Evolutionary conservation across 2,888 invertebrate species (phyloP).

Genomic region (Epicampocera succincta): DNA sequence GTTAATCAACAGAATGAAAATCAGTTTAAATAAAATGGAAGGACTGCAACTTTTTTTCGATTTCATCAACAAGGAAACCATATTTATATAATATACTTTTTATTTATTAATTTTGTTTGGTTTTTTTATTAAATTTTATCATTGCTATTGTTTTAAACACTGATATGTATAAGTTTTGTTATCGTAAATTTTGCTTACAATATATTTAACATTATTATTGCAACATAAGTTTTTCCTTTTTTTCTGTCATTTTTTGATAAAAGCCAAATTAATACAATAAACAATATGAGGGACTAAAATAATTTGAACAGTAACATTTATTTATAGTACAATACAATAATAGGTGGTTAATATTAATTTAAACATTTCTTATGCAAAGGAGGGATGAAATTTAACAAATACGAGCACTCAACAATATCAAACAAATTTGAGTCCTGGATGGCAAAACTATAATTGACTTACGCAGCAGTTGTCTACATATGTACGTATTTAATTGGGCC

Average conservation of each 20-base stretch:
- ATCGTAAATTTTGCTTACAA: slow-evolving; percentile 50
- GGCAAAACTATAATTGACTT: slow-evolving; percentile 51
- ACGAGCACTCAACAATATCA: slow-evolving; percentile 2
- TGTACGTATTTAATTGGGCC: background rate
- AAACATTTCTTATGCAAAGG: background rate
- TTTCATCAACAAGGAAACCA: slow-evolving; percentile 80
- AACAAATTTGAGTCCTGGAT: slow-evolving; percentile 8
- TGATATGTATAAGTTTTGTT: slow-evolving; percentile 70
- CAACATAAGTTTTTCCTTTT: slow-evolving; percentile 31
- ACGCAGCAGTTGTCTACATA: background rate
- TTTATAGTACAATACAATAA: slow-evolving; percentile 48
- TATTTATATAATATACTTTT: slow-evolving; percentile 80
- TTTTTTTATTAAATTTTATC: slow-evolving; percentile 66
- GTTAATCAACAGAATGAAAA: too few relatives aligned
- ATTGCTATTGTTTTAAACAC: slow-evolving; percentile 65
- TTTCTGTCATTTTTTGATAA: too few relatives aligned
- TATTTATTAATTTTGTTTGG: slow-evolving; percentile 72
- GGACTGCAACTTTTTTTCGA: slow-evolving; percentile 35
- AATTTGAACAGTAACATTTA: slow-evolving; percentile 49
- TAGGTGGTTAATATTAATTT: slow-evolving; percentile 65
- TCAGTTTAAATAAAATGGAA: background rate
- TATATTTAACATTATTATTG: slow-evolving; percentile 27
- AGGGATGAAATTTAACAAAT: slow-evolving; percentile 37
- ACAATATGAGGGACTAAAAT: slow-evolving; percentile 22
- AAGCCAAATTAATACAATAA: slow-evolving; percentile 42